A percentile compares a stretch with the other conserved stretches of the same genome.
phyloP scores from a whole-genome alignment of 2,113 vertebrate genomes.

The Ammodramus savannarum region DNA sequence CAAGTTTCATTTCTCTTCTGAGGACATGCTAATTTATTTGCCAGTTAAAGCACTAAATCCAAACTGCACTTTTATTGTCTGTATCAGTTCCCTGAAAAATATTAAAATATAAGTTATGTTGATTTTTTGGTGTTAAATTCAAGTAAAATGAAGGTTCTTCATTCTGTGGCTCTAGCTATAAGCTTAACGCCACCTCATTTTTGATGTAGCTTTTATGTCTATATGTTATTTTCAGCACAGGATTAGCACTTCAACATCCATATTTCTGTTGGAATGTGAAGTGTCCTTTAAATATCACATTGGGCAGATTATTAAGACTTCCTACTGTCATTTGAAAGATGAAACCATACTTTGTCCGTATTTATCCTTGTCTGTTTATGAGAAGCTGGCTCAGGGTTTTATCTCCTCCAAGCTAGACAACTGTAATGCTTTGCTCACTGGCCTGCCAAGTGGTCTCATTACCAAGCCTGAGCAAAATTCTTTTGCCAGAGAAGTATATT shows the following conservation, averaged over 20 bases:
- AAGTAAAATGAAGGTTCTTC: not conserved
- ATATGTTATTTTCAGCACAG: not conserved
- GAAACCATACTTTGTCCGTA: not conserved
- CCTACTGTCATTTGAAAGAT: constrained; percentile 51
- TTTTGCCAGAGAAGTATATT: not conserved
- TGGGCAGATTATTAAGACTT: constrained; percentile 58
- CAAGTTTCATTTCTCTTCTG: not conserved
- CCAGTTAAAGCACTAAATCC: constrained; percentile 8
- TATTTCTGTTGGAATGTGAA: constrained; percentile 26
- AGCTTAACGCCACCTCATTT: not conserved
- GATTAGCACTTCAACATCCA: constrained; percentile 26
- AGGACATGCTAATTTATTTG: not conserved
- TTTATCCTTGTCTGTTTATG: constrained; percentile 28
- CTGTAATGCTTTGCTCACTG: constrained; percentile 2
- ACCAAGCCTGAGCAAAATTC: constrained; percentile 2
- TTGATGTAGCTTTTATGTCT: constrained; percentile 18
- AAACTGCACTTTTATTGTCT: not conserved
- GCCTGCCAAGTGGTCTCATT: constrained; percentile 36
- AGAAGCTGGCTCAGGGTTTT: constrained; percentile 44
- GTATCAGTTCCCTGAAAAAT: not conserved
- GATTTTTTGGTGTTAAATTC: not conserved
- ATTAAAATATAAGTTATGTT: not conserved
- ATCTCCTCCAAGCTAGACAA: constrained; percentile 17
- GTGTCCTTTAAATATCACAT: constrained; percentile 27
- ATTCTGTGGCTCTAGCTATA: not conserved